Conservation (phyloP, 2,888 invertebrate species). For the Drosophila nigricruria region DNA sequence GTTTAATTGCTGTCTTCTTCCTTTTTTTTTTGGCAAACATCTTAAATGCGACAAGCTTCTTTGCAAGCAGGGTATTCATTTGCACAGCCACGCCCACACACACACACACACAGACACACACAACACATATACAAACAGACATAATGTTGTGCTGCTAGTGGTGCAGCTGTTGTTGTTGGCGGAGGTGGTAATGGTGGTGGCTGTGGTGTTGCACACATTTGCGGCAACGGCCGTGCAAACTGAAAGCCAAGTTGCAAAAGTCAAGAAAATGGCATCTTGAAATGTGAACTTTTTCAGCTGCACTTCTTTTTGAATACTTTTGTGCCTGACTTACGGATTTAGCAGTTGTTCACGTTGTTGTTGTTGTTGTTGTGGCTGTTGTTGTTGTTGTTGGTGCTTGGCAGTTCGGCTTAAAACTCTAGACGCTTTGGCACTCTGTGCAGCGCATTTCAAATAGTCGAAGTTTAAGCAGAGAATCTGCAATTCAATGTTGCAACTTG, state of each 20-base stretch:
- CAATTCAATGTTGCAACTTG: slow-evolving; percentile 67
- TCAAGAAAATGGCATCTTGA: slow-evolving; percentile 78
- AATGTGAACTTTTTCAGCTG: slow-evolving; percentile 80
- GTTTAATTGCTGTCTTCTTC: not conserved
- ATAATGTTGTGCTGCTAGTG: slow-evolving; percentile 27
- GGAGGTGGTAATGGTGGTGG: slow-evolving; percentile 28
- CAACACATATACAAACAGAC: slow-evolving; percentile 24
- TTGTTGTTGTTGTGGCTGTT: slow-evolving; percentile 14
- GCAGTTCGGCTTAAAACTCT: slow-evolving; percentile 37
- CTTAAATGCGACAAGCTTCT: not conserved
- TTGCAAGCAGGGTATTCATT: slow-evolving; percentile 45
- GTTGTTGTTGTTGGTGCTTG: slow-evolving; percentile 7
- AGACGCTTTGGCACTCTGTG: slow-evolving; percentile 51
- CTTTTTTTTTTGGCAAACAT: not conserved
- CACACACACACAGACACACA: slow-evolving; percentile 29
- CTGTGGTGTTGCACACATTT: slow-evolving; percentile 58
- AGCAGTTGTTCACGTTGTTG: slow-evolving; percentile 34
- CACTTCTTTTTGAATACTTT: slow-evolving; percentile 79
- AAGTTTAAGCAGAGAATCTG: slow-evolving; percentile 65
- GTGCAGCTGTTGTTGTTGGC: slow-evolving; percentile 29
- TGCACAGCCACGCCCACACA: slow-evolving; percentile 31
- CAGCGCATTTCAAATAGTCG: slow-evolving; percentile 71
- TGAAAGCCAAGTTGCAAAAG: slow-evolving; percentile 63
- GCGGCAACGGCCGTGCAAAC: slow-evolving; percentile 58
- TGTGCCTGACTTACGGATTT: slow-evolving; percentile 70